Conservation (phyloP, 2,888 invertebrate species). For the Caenorhabditis sp. region DNA sequence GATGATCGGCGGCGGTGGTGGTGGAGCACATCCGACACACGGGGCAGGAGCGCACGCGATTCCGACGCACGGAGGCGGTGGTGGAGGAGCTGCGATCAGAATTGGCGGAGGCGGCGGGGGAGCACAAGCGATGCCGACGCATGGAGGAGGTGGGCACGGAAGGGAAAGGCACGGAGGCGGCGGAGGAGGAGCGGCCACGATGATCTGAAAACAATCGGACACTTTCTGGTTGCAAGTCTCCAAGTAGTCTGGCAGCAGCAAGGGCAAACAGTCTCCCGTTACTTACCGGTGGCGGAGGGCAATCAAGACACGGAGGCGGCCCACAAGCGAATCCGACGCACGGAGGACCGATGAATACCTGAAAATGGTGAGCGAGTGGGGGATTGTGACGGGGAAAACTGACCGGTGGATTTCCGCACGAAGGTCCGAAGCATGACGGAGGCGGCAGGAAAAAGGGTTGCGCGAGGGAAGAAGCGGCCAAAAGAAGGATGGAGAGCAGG, state of each 20-base stretch:
- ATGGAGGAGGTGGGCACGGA: constrained; percentile 39
- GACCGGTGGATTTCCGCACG: constrained; percentile 27
- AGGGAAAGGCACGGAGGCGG: constrained; percentile 21
- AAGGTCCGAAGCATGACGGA: constrained; percentile 35
- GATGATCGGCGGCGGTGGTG: constrained; percentile 17
- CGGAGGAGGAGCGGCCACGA: constrained; percentile 24
- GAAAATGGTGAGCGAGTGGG: background rate
- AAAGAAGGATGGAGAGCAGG: constrained; percentile 23
- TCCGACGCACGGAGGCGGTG: constrained; percentile 14
- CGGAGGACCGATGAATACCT: constrained; percentile 33
- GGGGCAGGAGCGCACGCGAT: constrained; percentile 11
- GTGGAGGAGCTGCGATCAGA: constrained; percentile 9
- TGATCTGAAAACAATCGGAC: too few species aligned
- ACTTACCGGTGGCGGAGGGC: constrained; percentile 39
- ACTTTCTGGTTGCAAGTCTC: too few species aligned
- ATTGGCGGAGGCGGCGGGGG: constrained; percentile 39
- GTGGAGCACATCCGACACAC: constrained; percentile 36
- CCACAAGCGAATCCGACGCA: constrained; percentile 37
- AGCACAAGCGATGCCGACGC: constrained; percentile 32
- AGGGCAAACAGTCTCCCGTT: too few species aligned
- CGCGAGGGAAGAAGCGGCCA: constrained; percentile 14
- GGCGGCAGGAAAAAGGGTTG: constrained; percentile 39
- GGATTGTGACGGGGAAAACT: background rate
- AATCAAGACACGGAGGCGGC: constrained; percentile 33
- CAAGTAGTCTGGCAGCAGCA: too few species aligned